These are phyloP conservation scores for Drosophila ironensis DNA, from an alignment of 1,140 invertebrate species.

Conservation along the genomic window DNA sequence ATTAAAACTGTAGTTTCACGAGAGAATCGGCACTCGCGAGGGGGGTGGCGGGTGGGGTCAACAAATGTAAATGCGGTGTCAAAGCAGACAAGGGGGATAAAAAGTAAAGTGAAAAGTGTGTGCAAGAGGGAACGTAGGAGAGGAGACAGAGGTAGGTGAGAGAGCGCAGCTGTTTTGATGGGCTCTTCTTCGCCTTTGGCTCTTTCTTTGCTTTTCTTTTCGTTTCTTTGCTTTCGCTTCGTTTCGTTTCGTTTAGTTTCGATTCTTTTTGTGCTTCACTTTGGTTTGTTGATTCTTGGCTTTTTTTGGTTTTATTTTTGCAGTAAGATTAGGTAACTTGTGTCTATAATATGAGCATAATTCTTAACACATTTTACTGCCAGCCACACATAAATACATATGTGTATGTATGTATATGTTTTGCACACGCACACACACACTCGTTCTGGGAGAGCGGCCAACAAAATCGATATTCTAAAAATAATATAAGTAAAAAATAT, in stretches of 20 bases:
- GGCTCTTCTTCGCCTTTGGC: constrained; percentile 13
- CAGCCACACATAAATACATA: constrained; percentile 27
- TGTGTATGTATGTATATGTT: constrained; percentile 46
- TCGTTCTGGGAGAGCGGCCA: constrained; percentile 38
- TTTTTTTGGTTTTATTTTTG: constrained; percentile 42
- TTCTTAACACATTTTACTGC: constrained; percentile 72
- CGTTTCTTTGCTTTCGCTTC: constrained; percentile 29
- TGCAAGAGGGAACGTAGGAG: constrained; percentile 46
- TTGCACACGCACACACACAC: constrained; percentile 30
- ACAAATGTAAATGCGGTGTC: constrained; percentile 54
- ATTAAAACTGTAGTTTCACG: constrained; percentile 53
- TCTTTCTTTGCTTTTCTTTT: constrained; percentile 23
- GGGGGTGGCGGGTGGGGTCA: constrained; percentile 29
- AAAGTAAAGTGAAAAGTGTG: constrained; percentile 11
- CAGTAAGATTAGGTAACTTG: constrained; percentile 73
- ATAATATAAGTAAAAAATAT: constrained; percentile 79
- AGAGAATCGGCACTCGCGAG: constrained; percentile 33
- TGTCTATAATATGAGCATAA: constrained; percentile 77
- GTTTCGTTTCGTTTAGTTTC: no score
- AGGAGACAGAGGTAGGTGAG: constrained; percentile 19
- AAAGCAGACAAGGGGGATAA: constrained; percentile 40
- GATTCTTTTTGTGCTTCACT: constrained; percentile 43
- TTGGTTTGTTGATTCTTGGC: constrained; percentile 33
- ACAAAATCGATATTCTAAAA: constrained; percentile 81
- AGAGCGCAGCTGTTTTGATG: constrained; percentile 65